phyloP scores from a whole-genome alignment of 2,113 vertebrate species.

The Callipepla californica region DNA sequence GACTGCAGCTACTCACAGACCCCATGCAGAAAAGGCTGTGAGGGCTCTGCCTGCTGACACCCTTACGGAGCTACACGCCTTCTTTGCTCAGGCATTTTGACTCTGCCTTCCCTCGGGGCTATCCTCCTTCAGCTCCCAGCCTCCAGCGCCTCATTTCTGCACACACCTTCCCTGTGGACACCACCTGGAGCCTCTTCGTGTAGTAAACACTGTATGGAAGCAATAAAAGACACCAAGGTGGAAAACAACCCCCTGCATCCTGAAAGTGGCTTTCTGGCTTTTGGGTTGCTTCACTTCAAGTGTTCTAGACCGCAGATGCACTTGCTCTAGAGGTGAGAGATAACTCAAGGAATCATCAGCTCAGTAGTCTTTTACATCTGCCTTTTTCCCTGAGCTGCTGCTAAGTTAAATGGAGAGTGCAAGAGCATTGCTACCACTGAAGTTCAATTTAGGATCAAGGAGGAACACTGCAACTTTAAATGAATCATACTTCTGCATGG shows the following conservation, averaged over 20 bases:
- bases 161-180: neutral
- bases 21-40: neutral
- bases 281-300: neutral
- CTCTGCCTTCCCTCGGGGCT: neutral
- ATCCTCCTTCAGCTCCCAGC: neutral
- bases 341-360: neutral
- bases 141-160: neutral
- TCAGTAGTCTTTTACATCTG: neutral
- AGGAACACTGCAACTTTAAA: neutral
- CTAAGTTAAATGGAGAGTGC: neutral
- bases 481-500: neutral
- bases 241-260: neutral
- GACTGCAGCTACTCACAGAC: neutral
- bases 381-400: neutral
- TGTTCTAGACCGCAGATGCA: neutral
- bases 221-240: neutral
- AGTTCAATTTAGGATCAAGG: neutral
- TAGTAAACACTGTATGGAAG: neutral
- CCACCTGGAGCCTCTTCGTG: neutral
- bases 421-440: neutral
- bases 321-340: neutral
- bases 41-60: neutral
- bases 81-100: neutral
- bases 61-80: fast-evolving
- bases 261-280: fast-evolving